Base-by-base conservation (phyloP, 2,797 vertebrate genomes). In the Acrossocheilus fasciatus region DNA sequence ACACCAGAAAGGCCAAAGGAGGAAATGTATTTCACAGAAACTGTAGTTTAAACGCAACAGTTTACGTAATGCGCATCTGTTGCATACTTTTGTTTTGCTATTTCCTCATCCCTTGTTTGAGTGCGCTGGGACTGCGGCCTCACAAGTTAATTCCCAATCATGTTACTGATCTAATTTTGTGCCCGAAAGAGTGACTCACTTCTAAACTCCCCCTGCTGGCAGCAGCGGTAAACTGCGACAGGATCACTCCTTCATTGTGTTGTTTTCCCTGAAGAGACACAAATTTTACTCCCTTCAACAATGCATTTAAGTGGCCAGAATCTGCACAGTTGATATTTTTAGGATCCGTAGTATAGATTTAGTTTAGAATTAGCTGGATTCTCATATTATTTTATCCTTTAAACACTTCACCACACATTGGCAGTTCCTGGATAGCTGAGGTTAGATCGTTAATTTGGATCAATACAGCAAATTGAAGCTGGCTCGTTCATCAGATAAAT, bases 381-480 rank as follows among this genome's bases (percentile, higher is more conserved):
- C 69, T 83, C 26, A 34, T 72, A 39, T 59, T 74, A 14, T 50
- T 72, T 23, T 62, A 70, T 72, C n/a, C 39, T 41, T 20, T 30
- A 36, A 78, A 66, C 50, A 52, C 20, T 36, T 43, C 47, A 62
- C 39, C 30, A 36, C 52, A 81, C 78, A 66, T 69, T 79, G 77
- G 74, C 73, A 72, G 74, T 81, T 86, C 47, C 15, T 54, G 66
- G 50, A 75, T 81, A 68, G 75, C 80, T 82, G 76, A 52, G 84
- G 81, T 79, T 84, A 87, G 88, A 72, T 70, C 57, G 75, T 91
- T 84, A 89, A 77, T 68, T 78, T 2, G 52, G 76, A 88, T 88
- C 89, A 84, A 86, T 90, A 86, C 70, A 87, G 84, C 83, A 89
- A 91, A 93, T 93, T 92, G 89, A 91, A 94, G 89, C 89, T 89